phyloP scores from a whole-genome alignment of 2,797 vertebrate genomes.

The Neosilurus mollespiculum region DNA sequence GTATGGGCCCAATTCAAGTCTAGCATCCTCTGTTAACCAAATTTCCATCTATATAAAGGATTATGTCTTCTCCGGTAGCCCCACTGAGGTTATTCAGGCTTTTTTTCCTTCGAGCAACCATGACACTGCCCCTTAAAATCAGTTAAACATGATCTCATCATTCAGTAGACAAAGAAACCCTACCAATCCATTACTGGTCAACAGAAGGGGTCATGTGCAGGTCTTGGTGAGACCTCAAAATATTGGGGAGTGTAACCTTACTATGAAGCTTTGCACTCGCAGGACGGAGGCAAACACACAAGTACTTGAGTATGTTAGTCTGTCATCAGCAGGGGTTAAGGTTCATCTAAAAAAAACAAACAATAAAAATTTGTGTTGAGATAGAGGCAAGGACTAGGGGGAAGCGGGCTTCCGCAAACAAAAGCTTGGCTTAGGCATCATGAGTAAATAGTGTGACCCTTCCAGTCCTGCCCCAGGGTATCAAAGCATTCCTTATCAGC shows the following conservation, averaged over 20 bases:
- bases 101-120: too few relatives aligned
- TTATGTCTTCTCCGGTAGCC: too few relatives aligned
- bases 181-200: background rate
- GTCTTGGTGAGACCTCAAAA: background rate
- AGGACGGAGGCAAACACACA: conserved; percentile 22
- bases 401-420: conserved; percentile 43
- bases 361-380: too few relatives aligned
- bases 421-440: conserved; percentile 43
- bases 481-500: conserved; percentile 68
- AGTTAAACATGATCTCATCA: background rate
- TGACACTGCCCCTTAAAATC: too few relatives aligned
- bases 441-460: conserved; percentile 43
- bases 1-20: too few relatives aligned
- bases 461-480: conserved; percentile 35
- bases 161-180: background rate
- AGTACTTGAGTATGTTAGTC: conserved; percentile 5
- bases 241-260: conserved; percentile 21
- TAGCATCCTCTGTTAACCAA: too few relatives aligned
- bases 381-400: conserved; percentile 14
- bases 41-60: too few relatives aligned
- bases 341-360: conserved; percentile 40
- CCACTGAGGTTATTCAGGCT: too few relatives aligned
- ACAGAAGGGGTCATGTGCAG: background rate
- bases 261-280: background rate
- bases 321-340: conserved; percentile 19